phyloP scores from a whole-genome alignment of 2,888 invertebrate species.

The Blomia tropicalis region DNA sequence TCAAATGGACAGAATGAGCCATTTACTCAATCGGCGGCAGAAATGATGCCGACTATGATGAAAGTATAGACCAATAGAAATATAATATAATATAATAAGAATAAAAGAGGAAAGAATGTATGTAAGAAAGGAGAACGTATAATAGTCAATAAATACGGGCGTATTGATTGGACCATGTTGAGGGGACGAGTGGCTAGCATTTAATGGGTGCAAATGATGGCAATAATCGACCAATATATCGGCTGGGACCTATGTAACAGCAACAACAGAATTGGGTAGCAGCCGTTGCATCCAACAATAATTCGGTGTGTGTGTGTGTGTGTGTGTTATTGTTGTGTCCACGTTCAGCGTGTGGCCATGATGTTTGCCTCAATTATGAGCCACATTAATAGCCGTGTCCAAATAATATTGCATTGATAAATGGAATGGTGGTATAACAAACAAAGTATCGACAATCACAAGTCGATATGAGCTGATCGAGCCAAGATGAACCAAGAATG shows the following conservation, averaged over 20 bases:
- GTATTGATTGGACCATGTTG: constrained; percentile 7
- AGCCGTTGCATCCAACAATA: too few relatives aligned
- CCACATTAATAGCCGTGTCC: neutral
- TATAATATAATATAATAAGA: too few relatives aligned
- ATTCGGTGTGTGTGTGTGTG: too few relatives aligned
- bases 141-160: constrained; percentile 13
- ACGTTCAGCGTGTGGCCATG: neutral
- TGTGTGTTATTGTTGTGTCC: too few relatives aligned
- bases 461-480: neutral
- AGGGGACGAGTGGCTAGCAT: neutral
- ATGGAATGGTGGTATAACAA: neutral
- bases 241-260: neutral
- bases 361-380: neutral
- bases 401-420: constrained; percentile 4
- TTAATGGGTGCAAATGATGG: neutral
- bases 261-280: too few relatives aligned
- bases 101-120: neutral
- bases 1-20: neutral
- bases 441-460: neutral
- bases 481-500: neutral
- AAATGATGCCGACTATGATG: too few relatives aligned
- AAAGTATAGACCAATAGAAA: too few relatives aligned
- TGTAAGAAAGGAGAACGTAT: neutral
- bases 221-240: constrained; percentile 2
- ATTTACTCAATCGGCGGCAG: neutral